Evolutionary conservation across 1,140 invertebrate species (phyloP).

Genomic region (Drosophila obscura): DNA sequence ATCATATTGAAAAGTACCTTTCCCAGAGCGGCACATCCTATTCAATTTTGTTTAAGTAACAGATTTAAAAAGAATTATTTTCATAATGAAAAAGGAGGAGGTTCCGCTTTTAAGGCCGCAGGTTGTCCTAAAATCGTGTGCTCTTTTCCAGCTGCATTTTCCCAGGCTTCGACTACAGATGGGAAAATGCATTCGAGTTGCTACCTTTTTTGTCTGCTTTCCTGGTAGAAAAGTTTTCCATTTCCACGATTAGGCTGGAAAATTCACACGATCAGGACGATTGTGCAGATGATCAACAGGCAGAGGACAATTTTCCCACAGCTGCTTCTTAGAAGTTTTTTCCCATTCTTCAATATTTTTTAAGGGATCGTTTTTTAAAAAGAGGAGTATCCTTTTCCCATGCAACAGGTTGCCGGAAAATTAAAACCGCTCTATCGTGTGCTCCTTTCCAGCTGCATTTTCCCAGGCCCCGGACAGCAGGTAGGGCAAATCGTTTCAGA

Average conservation of each 20-base stretch:
- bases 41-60: too few relatives aligned
- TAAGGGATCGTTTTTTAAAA: constrained; percentile 1
- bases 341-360: background rate
- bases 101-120: background rate
- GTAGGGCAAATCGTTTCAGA: background rate
- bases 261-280: constrained; percentile 35
- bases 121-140: background rate
- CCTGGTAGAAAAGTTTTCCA: constrained; percentile 13
- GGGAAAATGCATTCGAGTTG: background rate
- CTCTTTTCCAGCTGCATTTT: constrained; percentile 26
- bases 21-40: too few relatives aligned
- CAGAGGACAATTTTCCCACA: constrained; percentile 32
- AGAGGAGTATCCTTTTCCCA: background rate
- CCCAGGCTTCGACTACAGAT: constrained; percentile 27
- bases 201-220: constrained; percentile 4
- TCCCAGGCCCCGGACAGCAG: constrained; percentile 17
- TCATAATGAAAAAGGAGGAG: too few relatives aligned
- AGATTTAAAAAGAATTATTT: too few relatives aligned
- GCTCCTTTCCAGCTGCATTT: constrained; percentile 13
- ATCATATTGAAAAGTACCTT: too few relatives aligned
- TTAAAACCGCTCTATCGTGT: constrained; percentile 5
- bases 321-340: background rate
- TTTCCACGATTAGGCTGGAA: constrained; percentile 1
- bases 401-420: constrained; percentile 14
- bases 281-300: constrained; percentile 6